Conservation (phyloP, 2,113 vertebrate genomes). For the Halichoeres trimaculatus region DNA sequence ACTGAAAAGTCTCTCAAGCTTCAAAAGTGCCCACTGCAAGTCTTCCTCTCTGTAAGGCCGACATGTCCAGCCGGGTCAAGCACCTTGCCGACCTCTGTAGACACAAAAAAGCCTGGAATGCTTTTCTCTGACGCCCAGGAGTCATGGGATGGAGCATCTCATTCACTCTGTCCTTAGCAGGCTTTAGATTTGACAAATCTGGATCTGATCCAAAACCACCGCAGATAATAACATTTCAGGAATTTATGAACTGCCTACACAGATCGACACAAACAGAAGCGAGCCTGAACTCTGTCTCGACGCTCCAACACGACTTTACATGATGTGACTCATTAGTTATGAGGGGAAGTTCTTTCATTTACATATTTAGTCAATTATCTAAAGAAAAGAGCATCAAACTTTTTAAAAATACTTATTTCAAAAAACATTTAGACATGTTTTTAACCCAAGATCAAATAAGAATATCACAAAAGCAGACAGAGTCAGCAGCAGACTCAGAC, state of each 20-base stretch:
- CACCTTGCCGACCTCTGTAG: conserved; percentile 68
- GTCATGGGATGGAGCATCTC: conserved; percentile 47
- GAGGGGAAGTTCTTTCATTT: background rate
- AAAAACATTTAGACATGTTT: too few relatives aligned
- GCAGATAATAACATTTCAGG: conserved; percentile 41
- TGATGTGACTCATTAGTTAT: conserved; percentile 33
- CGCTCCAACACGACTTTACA: conserved; percentile 34
- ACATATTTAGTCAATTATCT: too few relatives aligned
- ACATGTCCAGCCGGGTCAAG: conserved; percentile 71
- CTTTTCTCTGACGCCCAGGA: conserved; percentile 29
- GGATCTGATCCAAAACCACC: conserved; percentile 48
- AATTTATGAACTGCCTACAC: conserved; percentile 64
- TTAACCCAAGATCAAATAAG: too few relatives aligned
- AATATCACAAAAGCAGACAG: too few relatives aligned
- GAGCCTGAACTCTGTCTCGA: background rate
- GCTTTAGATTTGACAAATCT: conserved; percentile 48
- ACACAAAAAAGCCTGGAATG: conserved; percentile 59
- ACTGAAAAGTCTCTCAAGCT: conserved; percentile 56
- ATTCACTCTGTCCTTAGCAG: conserved; percentile 17
- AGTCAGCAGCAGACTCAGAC: too few relatives aligned
- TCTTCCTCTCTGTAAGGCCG: conserved; percentile 42
- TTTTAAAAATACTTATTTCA: too few relatives aligned
- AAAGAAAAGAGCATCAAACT: too few relatives aligned
- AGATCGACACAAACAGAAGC: background rate
- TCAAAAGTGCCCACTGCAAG: conserved; percentile 46